Conservation (phyloP, 2,888 invertebrate species). For the Cynaeus angustus region DNA sequence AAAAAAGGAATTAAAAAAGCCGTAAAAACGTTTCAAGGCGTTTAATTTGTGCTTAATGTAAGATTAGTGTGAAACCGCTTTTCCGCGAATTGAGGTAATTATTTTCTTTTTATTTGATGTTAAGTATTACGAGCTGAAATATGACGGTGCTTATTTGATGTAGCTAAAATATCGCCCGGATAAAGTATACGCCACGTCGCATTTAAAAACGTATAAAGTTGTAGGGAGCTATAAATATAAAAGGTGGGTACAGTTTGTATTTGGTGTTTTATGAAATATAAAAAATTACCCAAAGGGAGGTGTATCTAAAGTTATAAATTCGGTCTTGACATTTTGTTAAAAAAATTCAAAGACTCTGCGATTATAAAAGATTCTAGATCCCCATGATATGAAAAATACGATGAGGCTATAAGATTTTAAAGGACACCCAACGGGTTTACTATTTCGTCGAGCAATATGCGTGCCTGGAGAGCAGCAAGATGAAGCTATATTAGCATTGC, state of each 20-base stretch:
- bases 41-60: conserved; percentile 17
- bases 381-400: conserved; percentile 61
- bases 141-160: conserved; percentile 33
- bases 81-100: conserved; percentile 21
- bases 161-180: conserved; percentile 36
- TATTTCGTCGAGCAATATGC: conserved; percentile 60
- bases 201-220: conserved; percentile 40
- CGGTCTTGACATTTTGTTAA: conserved; percentile 30
- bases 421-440: conserved; percentile 60
- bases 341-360: conserved; percentile 37
- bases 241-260: conserved; percentile 37
- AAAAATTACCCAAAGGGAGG: conserved; percentile 37
- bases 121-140: conserved; percentile 27
- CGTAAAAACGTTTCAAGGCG: conserved; percentile 1
- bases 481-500: conserved; percentile 65
- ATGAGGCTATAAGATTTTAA: conserved; percentile 60
- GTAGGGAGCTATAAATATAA: conserved; percentile 43
- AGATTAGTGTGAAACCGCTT: conserved; percentile 25
- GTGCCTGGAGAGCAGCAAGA: conserved; percentile 59
- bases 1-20: conserved; percentile 13
- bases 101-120: conserved; percentile 38
- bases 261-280: conserved; percentile 46
- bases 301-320: conserved; percentile 41
- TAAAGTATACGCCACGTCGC: conserved; percentile 39
- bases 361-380: conserved; percentile 55